Conservation (phyloP, 2,113 vertebrate species). For the Phoxinus phoxinus region DNA sequence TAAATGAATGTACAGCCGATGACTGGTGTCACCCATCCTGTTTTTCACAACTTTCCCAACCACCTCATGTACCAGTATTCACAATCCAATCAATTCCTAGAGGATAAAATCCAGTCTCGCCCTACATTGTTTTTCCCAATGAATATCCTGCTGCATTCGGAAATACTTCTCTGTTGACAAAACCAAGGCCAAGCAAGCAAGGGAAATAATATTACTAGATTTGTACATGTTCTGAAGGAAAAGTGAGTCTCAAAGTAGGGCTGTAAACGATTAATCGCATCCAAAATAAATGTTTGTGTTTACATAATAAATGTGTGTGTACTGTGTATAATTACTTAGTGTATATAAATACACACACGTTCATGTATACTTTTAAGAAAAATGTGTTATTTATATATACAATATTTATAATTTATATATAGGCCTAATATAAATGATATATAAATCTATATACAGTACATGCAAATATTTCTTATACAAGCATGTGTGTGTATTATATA, state of each 20-base stretch:
- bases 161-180: neutral
- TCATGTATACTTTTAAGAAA: no score
- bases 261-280: no score
- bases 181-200: neutral
- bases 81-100: neutral
- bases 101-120: neutral
- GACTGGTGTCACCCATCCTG: neutral
- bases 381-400: no score
- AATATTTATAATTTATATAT: no score
- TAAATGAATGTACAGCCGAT: neutral
- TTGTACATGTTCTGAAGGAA: neutral
- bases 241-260: neutral
- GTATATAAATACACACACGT: no score
- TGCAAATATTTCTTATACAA: no score
- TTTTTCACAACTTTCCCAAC: conserved; percentile 7
- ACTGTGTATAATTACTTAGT: no score
- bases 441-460: no score
- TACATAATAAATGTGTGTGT: no score
- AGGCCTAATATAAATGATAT: no score
- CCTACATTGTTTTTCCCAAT: neutral
- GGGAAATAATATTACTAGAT: neutral
- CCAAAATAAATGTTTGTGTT: no score
- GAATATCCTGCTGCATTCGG: neutral
- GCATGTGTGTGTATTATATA: no score
- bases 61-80: neutral